phyloP scores from a whole-genome alignment of 2,113 vertebrate species.

The Neopipo cinnamomea region DNA sequence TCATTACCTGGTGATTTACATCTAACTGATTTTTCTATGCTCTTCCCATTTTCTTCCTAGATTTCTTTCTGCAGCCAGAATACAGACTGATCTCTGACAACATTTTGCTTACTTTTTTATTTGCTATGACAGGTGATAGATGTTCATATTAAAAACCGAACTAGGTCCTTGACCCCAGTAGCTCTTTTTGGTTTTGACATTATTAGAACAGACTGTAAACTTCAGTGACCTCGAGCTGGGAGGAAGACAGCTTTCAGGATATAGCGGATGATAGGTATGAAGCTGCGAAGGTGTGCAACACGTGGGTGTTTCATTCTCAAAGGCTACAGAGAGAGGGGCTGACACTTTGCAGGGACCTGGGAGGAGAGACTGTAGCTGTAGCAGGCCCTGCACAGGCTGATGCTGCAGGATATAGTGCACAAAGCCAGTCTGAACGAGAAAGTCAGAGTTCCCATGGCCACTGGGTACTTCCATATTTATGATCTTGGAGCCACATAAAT shows the following conservation, averaged over 20 bases:
- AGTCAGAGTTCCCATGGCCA: not conserved
- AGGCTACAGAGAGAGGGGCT: not conserved
- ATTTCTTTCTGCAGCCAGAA: not conserved
- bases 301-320: not conserved
- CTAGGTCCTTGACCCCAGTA: not conserved
- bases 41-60: not conserved
- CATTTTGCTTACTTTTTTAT: not conserved
- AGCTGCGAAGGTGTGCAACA: not conserved
- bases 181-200: not conserved
- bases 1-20: not conserved
- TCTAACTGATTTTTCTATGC: not conserved
- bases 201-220: not conserved
- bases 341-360: not conserved
- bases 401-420: not conserved
- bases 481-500: not conserved
- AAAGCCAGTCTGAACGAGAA: not conserved
- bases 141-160: not conserved
- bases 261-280: accelerated
- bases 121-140: not conserved
- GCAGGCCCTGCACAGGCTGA: accelerated
- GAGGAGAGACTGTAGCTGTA: not conserved
- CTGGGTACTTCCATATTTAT: not conserved
- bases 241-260: not conserved
- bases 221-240: not conserved
- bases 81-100: not conserved